These are phyloP conservation scores for Allobates femoralis DNA, from an alignment of 2,797 vertebrate species.

Conservation along the genomic window DNA sequence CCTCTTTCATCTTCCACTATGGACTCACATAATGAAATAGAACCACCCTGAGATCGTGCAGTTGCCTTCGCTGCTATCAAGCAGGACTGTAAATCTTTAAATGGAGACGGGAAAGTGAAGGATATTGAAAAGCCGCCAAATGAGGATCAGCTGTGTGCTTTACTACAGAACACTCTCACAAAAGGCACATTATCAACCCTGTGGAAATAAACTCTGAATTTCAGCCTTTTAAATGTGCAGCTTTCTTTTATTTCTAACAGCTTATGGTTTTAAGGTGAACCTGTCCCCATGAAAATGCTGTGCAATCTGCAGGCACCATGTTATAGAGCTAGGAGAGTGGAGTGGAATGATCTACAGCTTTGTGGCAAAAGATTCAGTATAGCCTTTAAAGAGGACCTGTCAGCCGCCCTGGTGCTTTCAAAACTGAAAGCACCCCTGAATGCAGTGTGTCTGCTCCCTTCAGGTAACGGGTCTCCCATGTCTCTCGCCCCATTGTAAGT, in stretches of 20 bases:
- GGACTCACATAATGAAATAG: slow-evolving; percentile 56
- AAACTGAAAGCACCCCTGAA: too few species aligned
- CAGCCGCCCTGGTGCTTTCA: too few species aligned
- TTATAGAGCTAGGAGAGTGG: too few species aligned
- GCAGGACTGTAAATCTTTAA: slow-evolving; percentile 55
- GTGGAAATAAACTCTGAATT: background rate
- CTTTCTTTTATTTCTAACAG: background rate
- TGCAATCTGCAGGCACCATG: too few species aligned
- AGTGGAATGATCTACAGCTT: too few species aligned
- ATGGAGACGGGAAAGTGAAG: slow-evolving; percentile 27
- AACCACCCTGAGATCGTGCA: slow-evolving; percentile 13
- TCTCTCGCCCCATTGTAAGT: too few species aligned
- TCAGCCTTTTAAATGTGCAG: background rate
- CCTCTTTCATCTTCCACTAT: slow-evolving; percentile 51
- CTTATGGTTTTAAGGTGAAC: background rate
- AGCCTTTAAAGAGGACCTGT: too few species aligned
- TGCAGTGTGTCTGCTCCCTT: too few species aligned
- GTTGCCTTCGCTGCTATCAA: slow-evolving; percentile 19
- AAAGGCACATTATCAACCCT: background rate
- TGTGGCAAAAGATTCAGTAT: too few species aligned
- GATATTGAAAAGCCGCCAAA: slow-evolving; percentile 39
- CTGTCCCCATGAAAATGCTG: background rate
- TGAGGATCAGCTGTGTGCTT: background rate
- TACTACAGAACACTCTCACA: background rate
- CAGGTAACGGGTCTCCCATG: too few species aligned